Conservation (phyloP, 2,113 vertebrate species). For the Erinaceus europaeus region DNA sequence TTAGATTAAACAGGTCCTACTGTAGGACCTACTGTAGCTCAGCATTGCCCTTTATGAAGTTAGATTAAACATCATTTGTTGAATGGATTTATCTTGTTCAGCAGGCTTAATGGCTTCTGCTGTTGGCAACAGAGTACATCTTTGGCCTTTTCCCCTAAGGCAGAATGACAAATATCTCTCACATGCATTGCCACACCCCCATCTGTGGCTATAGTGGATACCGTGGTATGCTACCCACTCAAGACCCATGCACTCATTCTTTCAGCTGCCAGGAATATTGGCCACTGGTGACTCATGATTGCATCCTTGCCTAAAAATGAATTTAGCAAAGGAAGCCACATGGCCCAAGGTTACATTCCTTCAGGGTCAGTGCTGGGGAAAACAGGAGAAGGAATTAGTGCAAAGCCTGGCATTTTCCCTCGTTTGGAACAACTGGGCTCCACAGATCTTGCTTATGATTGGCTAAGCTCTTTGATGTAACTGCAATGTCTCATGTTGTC, state of each 20-base stretch:
- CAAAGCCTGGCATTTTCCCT: not conserved
- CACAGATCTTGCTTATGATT: not conserved
- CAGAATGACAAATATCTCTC: not conserved
- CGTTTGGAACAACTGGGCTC: not conserved
- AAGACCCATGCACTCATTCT: not conserved
- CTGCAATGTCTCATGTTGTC: not conserved
- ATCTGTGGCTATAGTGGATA: not conserved
- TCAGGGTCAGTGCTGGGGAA: not conserved
- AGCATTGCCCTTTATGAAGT: too few relatives aligned
- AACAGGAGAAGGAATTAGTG: too few relatives aligned
- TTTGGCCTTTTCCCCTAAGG: not conserved
- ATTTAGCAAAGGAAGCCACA: not conserved
- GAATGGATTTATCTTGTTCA: not conserved
- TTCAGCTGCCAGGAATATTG: not conserved
- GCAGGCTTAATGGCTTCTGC: not conserved
- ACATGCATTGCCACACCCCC: not conserved
- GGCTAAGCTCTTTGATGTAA: not conserved
- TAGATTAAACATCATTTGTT: not conserved
- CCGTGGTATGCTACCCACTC: not conserved
- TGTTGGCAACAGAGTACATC: not conserved
- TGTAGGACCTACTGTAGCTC: too few relatives aligned
- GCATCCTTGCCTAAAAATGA: not conserved
- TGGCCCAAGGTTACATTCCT: not conserved
- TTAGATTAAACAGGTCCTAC: too few relatives aligned
- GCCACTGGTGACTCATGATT: not conserved